Conservation (phyloP, 2,797 vertebrate species). For the Melanotaenia pygmaea region DNA sequence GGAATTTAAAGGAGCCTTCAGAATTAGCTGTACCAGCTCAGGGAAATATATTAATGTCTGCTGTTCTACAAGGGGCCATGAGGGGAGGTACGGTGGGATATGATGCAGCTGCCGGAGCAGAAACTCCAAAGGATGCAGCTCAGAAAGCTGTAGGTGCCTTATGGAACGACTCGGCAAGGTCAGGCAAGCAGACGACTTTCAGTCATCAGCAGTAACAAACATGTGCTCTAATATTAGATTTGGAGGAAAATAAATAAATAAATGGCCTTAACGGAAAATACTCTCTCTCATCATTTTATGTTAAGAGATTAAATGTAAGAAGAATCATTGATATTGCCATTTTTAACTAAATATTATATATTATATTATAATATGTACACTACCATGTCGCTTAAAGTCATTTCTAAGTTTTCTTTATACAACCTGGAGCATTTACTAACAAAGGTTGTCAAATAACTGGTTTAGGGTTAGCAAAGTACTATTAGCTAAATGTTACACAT, state of each 20-base stretch:
- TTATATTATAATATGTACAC: too few relatives aligned
- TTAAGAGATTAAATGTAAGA: too few relatives aligned
- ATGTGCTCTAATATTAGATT: too few relatives aligned
- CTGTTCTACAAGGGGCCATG: background rate
- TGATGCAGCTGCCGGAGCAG: background rate
- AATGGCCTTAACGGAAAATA: too few relatives aligned
- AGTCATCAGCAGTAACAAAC: too few relatives aligned
- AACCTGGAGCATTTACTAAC: background rate
- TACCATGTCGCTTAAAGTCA: too few relatives aligned
- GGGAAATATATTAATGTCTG: background rate
- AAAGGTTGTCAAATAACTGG: background rate
- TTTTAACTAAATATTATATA: too few relatives aligned
- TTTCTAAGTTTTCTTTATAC: background rate
- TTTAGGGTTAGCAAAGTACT: background rate
- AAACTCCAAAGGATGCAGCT: background rate
- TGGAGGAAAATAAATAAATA: too few relatives aligned
- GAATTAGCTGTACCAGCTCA: background rate
- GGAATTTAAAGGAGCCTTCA: fast-evolving
- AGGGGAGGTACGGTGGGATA: background rate
- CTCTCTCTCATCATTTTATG: too few relatives aligned
- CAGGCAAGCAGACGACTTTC: background rate
- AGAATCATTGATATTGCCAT: too few relatives aligned
- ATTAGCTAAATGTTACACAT: background rate
- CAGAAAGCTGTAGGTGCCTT: background rate
- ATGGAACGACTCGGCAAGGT: background rate